Evolutionary conservation across 2,797 vertebrate species (phyloP).

Genomic region (Zalophus californianus): DNA sequence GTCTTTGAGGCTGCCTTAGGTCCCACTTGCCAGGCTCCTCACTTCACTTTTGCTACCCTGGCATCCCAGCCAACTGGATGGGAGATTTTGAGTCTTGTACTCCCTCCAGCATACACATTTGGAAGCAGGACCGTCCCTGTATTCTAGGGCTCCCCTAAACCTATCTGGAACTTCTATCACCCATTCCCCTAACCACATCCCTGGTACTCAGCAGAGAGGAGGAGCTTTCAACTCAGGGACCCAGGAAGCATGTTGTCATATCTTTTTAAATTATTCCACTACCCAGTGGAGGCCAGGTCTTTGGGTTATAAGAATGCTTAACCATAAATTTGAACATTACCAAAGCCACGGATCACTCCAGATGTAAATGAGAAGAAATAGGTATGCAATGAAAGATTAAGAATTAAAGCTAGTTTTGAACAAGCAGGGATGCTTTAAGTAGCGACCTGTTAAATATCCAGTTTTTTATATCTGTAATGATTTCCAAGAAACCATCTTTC

Average conservation of each 20-base stretch:
- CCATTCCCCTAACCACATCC: neutral
- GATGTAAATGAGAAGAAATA: neutral
- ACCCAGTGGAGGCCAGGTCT: neutral
- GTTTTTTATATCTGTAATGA: neutral
- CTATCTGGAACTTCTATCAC: neutral
- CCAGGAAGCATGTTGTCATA: neutral
- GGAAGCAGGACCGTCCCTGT: neutral
- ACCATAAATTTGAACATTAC: neutral
- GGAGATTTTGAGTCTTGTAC: neutral
- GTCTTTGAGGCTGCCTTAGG: neutral
- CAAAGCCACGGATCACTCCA: neutral
- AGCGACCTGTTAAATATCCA: neutral
- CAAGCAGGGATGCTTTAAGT: neutral
- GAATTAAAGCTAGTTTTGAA: constrained; percentile 4
- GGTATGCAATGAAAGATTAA: neutral
- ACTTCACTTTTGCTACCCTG: neutral
- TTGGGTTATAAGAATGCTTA: constrained; percentile 1
- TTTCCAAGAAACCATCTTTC: neutral
- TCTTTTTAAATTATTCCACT: constrained; percentile 1
- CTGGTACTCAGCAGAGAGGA: neutral
- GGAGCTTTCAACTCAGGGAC: neutral
- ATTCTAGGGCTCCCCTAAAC: neutral
- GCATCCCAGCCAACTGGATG: neutral
- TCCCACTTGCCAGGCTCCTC: neutral
- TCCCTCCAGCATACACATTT: neutral